These are phyloP conservation scores for Morinoia aosen DNA, from an alignment of 2,888 invertebrate species.

Conservation along the genomic window DNA sequence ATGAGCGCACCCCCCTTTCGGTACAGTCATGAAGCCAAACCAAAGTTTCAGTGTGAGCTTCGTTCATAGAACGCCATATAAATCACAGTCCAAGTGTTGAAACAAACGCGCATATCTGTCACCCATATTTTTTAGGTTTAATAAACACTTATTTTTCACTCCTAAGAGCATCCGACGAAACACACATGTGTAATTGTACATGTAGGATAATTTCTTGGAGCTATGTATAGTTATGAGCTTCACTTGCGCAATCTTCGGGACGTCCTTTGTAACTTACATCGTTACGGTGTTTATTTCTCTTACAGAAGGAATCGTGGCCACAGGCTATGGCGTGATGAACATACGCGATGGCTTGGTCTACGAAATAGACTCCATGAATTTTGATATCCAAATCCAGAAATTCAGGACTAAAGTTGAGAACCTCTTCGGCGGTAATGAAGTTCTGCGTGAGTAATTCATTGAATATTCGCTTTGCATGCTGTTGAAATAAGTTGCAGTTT, in stretches of 20 bases:
- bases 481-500: neutral
- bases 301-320: conserved; percentile 37
- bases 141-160: neutral
- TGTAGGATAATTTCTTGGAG: neutral
- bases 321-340: neutral
- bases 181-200: too few species aligned
- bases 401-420: conserved; percentile 34
- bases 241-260: neutral
- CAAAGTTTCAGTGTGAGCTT: neutral
- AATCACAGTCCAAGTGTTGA: neutral
- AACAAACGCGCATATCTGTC: too few species aligned
- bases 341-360: neutral
- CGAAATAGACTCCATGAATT: neutral
- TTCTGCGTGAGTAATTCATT: conserved; percentile 7
- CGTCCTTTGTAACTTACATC: neutral
- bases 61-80: neutral
- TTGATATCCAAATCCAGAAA: neutral
- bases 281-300: neutral
- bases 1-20: neutral
- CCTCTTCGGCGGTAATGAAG: conserved; percentile 16
- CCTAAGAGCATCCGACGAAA: neutral
- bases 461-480: neutral
- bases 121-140: too few species aligned
- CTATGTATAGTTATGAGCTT: neutral
- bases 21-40: too few species aligned